phyloP scores from a whole-genome alignment of 2,888 invertebrate species.

The Onthophagus sagittarius region DNA sequence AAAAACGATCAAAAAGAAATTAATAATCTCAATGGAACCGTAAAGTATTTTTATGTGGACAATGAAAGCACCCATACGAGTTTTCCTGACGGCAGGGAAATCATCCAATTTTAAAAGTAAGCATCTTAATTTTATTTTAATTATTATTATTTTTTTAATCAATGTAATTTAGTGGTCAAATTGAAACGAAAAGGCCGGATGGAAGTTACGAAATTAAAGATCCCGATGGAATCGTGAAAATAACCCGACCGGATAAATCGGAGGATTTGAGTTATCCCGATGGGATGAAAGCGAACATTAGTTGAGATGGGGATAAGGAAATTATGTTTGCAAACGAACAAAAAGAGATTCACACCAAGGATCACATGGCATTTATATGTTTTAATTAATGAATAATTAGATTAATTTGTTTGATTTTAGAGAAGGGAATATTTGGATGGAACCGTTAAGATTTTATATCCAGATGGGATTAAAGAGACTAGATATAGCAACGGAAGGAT shows the following conservation, averaged over 20 bases:
- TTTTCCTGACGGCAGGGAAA: constrained; percentile 79
- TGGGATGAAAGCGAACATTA: constrained; percentile 65
- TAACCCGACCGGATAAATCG: constrained; percentile 61
- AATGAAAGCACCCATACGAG: constrained; percentile 82
- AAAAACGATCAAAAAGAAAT: constrained; percentile 89
- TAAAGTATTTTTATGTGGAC: constrained; percentile 81
- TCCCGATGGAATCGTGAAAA: constrained; percentile 74
- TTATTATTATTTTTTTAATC: background rate
- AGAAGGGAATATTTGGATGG: constrained; percentile 91
- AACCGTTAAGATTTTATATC: constrained; percentile 83
- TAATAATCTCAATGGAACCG: constrained; percentile 67
- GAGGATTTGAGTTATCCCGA: constrained; percentile 81
- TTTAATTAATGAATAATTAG: background rate
- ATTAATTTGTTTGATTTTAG: constrained; percentile 46
- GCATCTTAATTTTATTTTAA: constrained; percentile 31
- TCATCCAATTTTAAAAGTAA: constrained; percentile 83
- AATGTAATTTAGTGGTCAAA: constrained; percentile 66
- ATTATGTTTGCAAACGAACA: constrained; percentile 82
- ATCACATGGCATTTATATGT: constrained; percentile 64
- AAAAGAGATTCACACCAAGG: constrained; percentile 78
- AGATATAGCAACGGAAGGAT: constrained; percentile 86
- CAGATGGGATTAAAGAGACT: constrained; percentile 86
- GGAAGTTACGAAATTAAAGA: constrained; percentile 77
- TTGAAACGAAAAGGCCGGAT: constrained; percentile 75
- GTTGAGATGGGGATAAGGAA: constrained; percentile 66